Base-by-base conservation (phyloP, 2,888 invertebrate species). In the Scelioninae gen. 1 region DNA sequence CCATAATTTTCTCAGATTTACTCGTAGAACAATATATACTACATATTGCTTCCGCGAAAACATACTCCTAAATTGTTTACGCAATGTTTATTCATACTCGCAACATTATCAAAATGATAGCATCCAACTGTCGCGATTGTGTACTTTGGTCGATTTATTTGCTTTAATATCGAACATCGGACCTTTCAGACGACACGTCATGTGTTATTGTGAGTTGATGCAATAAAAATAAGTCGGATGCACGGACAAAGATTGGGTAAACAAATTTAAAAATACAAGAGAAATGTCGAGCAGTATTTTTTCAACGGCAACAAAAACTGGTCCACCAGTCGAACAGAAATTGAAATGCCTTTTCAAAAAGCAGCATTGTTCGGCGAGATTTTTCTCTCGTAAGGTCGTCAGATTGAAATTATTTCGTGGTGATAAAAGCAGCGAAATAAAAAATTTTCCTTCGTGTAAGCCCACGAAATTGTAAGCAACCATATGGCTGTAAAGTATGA, bases 171-270 rank as follows among this genome's bases (percentile, higher is more conserved):
- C 45, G 34, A 65, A 45, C 31, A 8, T 38, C 49, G 34, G n/a
- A 49, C 34, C 8, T 63, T 49, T 34, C 49, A 49, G 16, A 49
- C 34, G 34, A 34, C 16, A 16, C 29, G n/a, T 49, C 63, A 65
- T 49, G 49, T 49, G 63, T 65, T 65, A 65, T 65, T 65, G 49
- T 49, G 49, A 65, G 49, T 65, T 38, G 63, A 51, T 51, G 49
- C 63, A 65, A 49, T 65, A 65, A 65, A 65, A 65, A 65, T 65
- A 65, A 65, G 49, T 65, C 6, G 10, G 3, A 47, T 16, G 16
- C 63, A 16, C 8, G 49, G 32, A 65, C 34, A 10, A 65, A 49
- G 49, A 65, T 49, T 49, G 32, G 16, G 45, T 23, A 65, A 65
- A 65, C 34, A 65, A n/a, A n/a, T n/a, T n/a, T n/a, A 65, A 65